Evolutionary conservation across 2,113 vertebrate genomes (phyloP).

Genomic region (Zosterops japonicus): DNA sequence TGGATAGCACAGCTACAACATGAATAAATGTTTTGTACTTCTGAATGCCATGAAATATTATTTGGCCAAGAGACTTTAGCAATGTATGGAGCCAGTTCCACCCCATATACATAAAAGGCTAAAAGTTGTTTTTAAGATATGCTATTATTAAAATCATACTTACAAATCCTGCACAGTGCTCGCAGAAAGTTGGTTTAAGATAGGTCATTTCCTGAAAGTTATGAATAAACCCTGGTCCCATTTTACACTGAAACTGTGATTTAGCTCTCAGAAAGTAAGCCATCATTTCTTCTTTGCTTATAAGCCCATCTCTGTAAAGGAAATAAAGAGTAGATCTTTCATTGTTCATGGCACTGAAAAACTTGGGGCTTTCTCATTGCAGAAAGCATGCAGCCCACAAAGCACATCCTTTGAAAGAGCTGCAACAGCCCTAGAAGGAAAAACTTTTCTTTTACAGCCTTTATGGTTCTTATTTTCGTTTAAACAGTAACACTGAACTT

Average conservation of each 20-base stretch:
- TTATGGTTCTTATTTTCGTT: background rate
- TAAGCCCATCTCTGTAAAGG: slow-evolving; percentile 86
- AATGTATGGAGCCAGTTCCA: background rate
- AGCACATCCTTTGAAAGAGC: background rate
- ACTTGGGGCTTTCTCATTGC: background rate
- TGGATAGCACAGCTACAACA: background rate
- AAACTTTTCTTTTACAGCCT: background rate
- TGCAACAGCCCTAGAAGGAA: background rate
- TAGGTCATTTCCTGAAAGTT: slow-evolving; percentile 98
- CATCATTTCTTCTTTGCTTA: slow-evolving; percentile 99
- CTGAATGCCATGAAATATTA: background rate
- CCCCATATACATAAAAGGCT: background rate
- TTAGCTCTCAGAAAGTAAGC: slow-evolving; percentile 96
- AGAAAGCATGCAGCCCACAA: background rate
- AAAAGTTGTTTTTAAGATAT: background rate
- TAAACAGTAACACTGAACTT: background rate
- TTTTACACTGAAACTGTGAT: slow-evolving; percentile 93
- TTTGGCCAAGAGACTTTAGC: background rate
- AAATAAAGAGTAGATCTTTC: background rate
- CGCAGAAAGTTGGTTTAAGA: slow-evolving; percentile 96
- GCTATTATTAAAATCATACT: slow-evolving; percentile 67
- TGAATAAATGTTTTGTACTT: background rate
- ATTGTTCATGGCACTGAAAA: background rate
- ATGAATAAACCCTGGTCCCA: slow-evolving; percentile 96
- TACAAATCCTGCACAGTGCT: slow-evolving; percentile 98